phyloP scores from a whole-genome alignment of 2,113 vertebrate species.

The Mionectes macconnelli region DNA sequence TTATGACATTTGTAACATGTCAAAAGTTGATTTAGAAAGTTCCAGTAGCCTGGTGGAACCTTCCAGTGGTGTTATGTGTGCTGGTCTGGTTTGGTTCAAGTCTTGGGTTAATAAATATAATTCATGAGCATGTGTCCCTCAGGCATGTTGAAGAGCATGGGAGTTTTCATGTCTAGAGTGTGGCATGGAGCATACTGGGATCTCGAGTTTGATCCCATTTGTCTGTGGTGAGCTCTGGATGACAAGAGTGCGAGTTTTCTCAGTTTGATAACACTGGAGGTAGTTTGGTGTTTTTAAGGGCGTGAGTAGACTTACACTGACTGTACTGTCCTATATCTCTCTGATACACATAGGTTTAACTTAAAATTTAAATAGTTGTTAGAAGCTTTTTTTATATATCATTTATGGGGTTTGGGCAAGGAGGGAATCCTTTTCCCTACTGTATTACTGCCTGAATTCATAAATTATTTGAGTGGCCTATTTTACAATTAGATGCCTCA shows the following conservation, averaged over 20 bases:
- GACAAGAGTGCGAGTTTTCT: neutral
- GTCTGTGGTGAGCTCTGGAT: neutral
- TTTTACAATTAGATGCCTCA: conserved; percentile 27
- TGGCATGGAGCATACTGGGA: neutral
- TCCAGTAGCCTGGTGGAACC: neutral
- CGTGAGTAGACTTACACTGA: neutral
- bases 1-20: neutral
- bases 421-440: neutral
- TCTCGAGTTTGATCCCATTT: neutral
- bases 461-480: conserved; percentile 53
- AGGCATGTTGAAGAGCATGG: neutral
- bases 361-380: conserved; percentile 36
- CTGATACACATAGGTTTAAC: neutral
- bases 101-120: neutral
- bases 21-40: neutral
- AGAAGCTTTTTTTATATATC: conserved; percentile 46
- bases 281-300: neutral
- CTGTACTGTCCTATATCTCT: neutral
- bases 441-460: conserved; percentile 5
- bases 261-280: neutral
- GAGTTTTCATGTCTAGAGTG: neutral
- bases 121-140: neutral
- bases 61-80: neutral
- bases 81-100: neutral
- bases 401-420: neutral